Evolutionary conservation across 2,888 invertebrate genomes (phyloP).

Genomic region (Archips xylosteana): DNA sequence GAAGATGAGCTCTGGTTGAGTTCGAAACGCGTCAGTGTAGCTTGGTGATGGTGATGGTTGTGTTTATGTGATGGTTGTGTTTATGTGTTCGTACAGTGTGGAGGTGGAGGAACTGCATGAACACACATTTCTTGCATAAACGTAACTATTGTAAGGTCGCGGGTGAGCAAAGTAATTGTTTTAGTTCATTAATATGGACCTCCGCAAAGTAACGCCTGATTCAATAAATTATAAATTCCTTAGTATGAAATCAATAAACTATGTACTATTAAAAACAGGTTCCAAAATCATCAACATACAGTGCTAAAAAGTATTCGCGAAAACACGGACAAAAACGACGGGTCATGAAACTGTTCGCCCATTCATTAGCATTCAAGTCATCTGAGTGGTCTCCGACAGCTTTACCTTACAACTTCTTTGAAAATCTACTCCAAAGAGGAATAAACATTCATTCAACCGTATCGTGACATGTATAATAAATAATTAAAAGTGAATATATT

Average conservation of each 20-base stretch:
- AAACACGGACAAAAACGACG: conserved; percentile 7
- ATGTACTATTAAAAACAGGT: not conserved
- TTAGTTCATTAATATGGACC: too few relatives aligned
- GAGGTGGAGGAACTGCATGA: too few relatives aligned
- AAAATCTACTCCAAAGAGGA: conserved; percentile 26
- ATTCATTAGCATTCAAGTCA: conserved; percentile 38
- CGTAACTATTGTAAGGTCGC: too few relatives aligned
- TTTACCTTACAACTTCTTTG: conserved; percentile 9
- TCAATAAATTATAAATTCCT: too few relatives aligned
- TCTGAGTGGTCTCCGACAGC: conserved; percentile 6
- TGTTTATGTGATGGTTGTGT: too few relatives aligned
- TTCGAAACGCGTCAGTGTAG: too few relatives aligned
- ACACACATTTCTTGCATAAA: too few relatives aligned
- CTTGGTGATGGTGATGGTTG: too few relatives aligned
- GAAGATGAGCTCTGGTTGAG: too few relatives aligned
- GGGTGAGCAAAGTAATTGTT: too few relatives aligned
- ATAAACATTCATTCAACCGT: conserved; percentile 34
- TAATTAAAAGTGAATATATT: conserved; percentile 44
- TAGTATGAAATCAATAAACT: not conserved
- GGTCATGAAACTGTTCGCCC: conserved; percentile 28
- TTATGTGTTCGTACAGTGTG: too few relatives aligned
- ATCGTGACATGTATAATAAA: conserved; percentile 39
- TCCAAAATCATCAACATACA: not conserved
- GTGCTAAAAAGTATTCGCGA: not conserved
- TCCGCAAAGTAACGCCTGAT: too few relatives aligned